Conservation (phyloP, 2,113 vertebrate species). For the Polypterus bichir region DNA sequence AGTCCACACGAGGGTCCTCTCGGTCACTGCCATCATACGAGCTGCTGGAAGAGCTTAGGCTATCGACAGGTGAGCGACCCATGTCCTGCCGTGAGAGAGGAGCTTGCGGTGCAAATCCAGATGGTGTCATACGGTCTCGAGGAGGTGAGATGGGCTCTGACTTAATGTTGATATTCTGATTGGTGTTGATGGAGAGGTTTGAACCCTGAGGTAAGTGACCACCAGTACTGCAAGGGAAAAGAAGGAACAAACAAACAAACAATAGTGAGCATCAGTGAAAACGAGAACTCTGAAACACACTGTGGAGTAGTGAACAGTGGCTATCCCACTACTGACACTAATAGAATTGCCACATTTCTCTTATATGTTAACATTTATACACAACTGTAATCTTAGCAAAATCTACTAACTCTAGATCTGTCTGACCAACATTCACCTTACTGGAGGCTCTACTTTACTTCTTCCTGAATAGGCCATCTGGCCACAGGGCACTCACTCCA, state of each 20-base stretch:
- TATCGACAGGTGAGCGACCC: slow-evolving; percentile 92
- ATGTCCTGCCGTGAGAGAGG: slow-evolving; percentile 72
- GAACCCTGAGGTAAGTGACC: slow-evolving; percentile 94
- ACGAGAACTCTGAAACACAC: neutral
- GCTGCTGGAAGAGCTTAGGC: slow-evolving; percentile 95
- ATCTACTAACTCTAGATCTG: too few relatives aligned
- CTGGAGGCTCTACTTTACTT: too few relatives aligned
- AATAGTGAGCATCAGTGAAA: rapidly evolving
- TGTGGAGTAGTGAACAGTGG: too few relatives aligned
- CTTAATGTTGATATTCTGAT: slow-evolving; percentile 92
- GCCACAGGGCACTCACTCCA: too few relatives aligned
- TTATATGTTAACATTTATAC: too few relatives aligned
- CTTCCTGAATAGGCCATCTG: too few relatives aligned
- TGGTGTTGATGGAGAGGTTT: slow-evolving; percentile 86
- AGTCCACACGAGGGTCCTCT: slow-evolving; percentile 79
- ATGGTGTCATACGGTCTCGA: slow-evolving; percentile 78
- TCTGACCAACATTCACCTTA: too few relatives aligned
- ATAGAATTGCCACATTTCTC: too few relatives aligned
- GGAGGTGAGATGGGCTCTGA: slow-evolving; percentile 94
- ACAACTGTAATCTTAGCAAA: too few relatives aligned
- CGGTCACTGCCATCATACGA: slow-evolving; percentile 93
- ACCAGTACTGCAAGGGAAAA: slow-evolving; percentile 55
- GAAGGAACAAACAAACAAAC: slow-evolving; percentile 12
- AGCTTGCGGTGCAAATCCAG: slow-evolving; percentile 68
- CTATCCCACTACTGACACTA: too few relatives aligned